Conservation (phyloP, 2,888 invertebrate species). For the Smittia sp. region DNA sequence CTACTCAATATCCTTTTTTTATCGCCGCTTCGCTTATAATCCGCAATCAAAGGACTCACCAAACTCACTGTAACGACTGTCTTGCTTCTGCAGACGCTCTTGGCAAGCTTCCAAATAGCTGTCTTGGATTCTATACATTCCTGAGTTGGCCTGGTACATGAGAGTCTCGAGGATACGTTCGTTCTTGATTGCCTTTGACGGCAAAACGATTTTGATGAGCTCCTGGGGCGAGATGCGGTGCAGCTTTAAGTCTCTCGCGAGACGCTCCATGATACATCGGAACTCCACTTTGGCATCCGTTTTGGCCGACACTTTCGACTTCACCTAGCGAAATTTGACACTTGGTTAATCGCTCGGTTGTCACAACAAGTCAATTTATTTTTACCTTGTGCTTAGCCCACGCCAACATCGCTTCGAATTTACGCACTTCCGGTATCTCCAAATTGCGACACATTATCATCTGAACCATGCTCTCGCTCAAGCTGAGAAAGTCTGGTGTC, state of each 20-base stretch:
- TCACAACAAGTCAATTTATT: background rate
- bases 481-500: conserved; percentile 76
- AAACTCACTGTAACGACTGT: conserved; percentile 79
- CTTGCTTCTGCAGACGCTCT: conserved; percentile 81
- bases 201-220: conserved; percentile 86
- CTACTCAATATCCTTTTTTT: background rate
- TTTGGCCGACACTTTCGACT: conserved; percentile 70
- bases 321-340: conserved; percentile 42
- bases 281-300: conserved; percentile 85
- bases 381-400: conserved; percentile 86
- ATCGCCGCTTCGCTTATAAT: conserved; percentile 52
- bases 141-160: conserved; percentile 90
- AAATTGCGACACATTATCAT: conserved; percentile 91
- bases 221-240: conserved; percentile 91
- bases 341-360: background rate
- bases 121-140: conserved; percentile 89
- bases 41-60: conserved; percentile 74
- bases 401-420: conserved; percentile 89
- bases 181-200: conserved; percentile 89
- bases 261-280: conserved; percentile 88
- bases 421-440: conserved; percentile 82
- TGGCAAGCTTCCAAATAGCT: conserved; percentile 84
- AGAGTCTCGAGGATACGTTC: conserved; percentile 88
- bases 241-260: conserved; percentile 83
- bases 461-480: conserved; percentile 92